Percentiles rank a stretch among this genome's conserved stretches.
Evolutionary conservation across 1,140 invertebrate species (phyloP).

Genomic region (Drosophila paulistorum): DNA sequence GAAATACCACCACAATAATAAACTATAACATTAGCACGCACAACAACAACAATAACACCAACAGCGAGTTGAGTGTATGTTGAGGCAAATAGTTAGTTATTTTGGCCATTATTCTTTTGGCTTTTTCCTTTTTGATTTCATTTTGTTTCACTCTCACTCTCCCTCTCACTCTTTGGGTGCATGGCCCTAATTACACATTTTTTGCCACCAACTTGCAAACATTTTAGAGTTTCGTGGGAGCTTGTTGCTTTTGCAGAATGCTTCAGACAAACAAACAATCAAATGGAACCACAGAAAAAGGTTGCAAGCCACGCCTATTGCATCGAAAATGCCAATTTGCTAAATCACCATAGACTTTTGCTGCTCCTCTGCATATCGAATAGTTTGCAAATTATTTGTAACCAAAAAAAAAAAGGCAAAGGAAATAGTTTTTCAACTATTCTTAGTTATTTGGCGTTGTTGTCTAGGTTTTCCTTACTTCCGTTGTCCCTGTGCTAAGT

Average conservation of each 20-base stretch:
- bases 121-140: slow-evolving; percentile 13
- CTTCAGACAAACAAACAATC: slow-evolving; percentile 18
- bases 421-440: slow-evolving; percentile 25
- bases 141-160: not conserved
- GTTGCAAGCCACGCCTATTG: slow-evolving; percentile 51
- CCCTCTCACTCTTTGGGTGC: slow-evolving; percentile 17
- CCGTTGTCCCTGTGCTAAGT: slow-evolving; percentile 11
- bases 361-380: slow-evolving; percentile 40
- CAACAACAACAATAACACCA: slow-evolving; percentile 47
- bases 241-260: slow-evolving; percentile 54
- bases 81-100: slow-evolving; percentile 54
- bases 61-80: slow-evolving; percentile 34
- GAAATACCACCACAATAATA: slow-evolving; percentile 51
- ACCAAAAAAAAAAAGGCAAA: not conserved
- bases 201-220: slow-evolving; percentile 36
- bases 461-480: not conserved
- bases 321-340: slow-evolving; percentile 49
- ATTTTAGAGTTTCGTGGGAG: slow-evolving; percentile 31
- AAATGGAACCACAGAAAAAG: slow-evolving; percentile 24
- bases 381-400: slow-evolving; percentile 7
- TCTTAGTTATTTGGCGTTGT: slow-evolving; percentile 19
- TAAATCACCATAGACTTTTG: slow-evolving; percentile 46
- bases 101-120: slow-evolving; percentile 61
- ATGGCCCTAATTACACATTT: slow-evolving; percentile 54
- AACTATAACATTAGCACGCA: slow-evolving; percentile 75